Percentiles rank a stretch among this genome's conserved stretches.
Evolutionary conservation across 2,113 vertebrate genomes (phyloP).

Genomic region (Pitta sordida): DNA sequence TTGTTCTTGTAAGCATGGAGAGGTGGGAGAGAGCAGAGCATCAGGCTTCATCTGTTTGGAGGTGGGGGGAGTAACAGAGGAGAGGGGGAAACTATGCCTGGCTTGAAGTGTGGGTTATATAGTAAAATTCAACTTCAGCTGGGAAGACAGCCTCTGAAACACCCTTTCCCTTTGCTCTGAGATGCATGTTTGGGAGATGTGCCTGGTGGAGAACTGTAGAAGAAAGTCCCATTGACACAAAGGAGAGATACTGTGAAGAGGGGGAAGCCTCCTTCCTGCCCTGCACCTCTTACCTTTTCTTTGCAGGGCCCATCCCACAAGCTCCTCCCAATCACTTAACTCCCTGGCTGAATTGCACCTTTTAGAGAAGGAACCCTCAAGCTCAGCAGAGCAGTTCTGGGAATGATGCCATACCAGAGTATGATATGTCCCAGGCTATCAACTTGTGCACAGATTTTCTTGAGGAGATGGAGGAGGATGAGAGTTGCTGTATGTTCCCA

Average conservation of each 20-base stretch:
- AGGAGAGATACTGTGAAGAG: constrained; percentile 16
- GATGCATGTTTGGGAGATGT: background rate
- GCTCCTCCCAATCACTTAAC: background rate
- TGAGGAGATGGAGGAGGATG: background rate
- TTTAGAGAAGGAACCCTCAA: background rate
- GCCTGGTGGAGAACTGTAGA: background rate
- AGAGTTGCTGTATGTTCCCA: background rate
- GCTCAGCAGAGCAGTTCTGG: background rate
- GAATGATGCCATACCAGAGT: background rate
- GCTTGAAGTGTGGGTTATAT: background rate
- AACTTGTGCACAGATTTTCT: background rate
- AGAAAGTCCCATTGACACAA: background rate
- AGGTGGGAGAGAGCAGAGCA: background rate
- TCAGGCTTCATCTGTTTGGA: background rate
- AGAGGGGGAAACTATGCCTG: background rate
- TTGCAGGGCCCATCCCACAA: background rate
- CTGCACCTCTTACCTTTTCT: background rate
- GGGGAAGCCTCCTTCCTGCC: background rate
- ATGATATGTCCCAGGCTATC: background rate
- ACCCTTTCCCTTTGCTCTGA: background rate
- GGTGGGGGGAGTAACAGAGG: background rate
- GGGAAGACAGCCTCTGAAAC: background rate
- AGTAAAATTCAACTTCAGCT: background rate
- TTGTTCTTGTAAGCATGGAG: background rate
- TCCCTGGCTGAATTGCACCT: background rate